phyloP scores from a whole-genome alignment of 2,888 invertebrate genomes.

The Campopleginae sp. region DNA sequence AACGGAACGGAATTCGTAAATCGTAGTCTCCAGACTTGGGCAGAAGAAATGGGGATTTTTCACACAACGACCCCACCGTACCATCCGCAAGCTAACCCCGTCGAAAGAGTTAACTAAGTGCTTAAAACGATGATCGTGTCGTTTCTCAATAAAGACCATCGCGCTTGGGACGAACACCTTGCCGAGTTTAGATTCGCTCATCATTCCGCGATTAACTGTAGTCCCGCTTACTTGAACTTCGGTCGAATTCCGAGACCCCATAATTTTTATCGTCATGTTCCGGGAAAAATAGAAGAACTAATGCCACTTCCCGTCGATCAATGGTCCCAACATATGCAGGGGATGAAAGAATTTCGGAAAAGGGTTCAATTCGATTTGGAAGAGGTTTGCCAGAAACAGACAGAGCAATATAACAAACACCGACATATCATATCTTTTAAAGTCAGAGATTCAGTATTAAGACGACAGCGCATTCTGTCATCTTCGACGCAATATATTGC shows the following conservation, averaged over 20 bases:
- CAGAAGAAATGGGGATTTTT: slow-evolving; percentile 36
- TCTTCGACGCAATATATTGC: slow-evolving; percentile 21
- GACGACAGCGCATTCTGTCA: slow-evolving; percentile 23
- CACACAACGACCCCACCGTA: slow-evolving; percentile 69
- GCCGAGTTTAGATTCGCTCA: slow-evolving; percentile 19
- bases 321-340: background rate
- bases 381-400: slow-evolving; percentile 8
- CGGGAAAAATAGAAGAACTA: background rate
- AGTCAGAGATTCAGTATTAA: slow-evolving; percentile 7
- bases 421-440: background rate
- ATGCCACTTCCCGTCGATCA: background rate
- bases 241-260: slow-evolving; percentile 18
- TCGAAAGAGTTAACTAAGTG: background rate
- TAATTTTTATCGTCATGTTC: background rate
- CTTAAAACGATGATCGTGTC: background rate
- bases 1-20: slow-evolving; percentile 70
- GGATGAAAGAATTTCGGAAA: background rate
- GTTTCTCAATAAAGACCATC: slow-evolving; percentile 50
- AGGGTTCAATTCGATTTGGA: background rate
- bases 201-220: background rate
- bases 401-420: slow-evolving; percentile 13
- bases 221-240: slow-evolving; percentile 30
- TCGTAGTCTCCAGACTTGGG: slow-evolving; percentile 34
- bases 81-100: background rate
- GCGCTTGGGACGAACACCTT: slow-evolving; percentile 64